phyloP scores from a whole-genome alignment of 2,888 invertebrate genomes.

The Melanargia galathea region DNA sequence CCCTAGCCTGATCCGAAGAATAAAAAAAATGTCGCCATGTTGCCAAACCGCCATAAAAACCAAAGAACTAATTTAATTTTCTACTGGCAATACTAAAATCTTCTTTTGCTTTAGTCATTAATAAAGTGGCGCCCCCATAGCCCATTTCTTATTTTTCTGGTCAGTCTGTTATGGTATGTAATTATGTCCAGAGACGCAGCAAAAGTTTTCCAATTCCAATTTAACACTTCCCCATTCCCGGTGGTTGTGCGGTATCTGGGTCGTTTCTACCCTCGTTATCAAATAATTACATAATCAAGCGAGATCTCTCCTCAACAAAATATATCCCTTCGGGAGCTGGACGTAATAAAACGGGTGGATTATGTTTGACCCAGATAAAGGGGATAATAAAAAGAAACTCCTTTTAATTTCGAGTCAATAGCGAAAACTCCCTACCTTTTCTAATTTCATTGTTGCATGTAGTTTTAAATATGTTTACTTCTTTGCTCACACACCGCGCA shows the following conservation, averaged over 20 bases:
- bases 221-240: neutral
- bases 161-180: neutral
- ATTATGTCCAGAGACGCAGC: neutral
- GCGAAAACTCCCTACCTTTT: too few relatives aligned
- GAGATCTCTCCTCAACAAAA: neutral
- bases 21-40: too few relatives aligned
- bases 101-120: too few relatives aligned
- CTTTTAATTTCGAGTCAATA: too few relatives aligned
- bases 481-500: too few relatives aligned
- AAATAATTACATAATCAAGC: slow-evolving; percentile 1
- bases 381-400: neutral
- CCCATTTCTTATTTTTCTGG: neutral
- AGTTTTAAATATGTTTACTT: too few relatives aligned
- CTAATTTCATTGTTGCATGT: too few relatives aligned
- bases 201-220: neutral
- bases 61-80: too few relatives aligned
- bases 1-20: too few relatives aligned
- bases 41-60: too few relatives aligned
- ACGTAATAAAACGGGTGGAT: neutral
- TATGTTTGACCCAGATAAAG: neutral
- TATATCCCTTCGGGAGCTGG: neutral
- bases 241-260: neutral
- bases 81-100: too few relatives aligned
- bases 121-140: too few relatives aligned
- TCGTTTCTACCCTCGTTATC: slow-evolving; percentile 4